These are phyloP conservation scores for Watsonalla cultraria DNA, from an alignment of 2,888 invertebrate genomes.

Conservation along the genomic window DNA sequence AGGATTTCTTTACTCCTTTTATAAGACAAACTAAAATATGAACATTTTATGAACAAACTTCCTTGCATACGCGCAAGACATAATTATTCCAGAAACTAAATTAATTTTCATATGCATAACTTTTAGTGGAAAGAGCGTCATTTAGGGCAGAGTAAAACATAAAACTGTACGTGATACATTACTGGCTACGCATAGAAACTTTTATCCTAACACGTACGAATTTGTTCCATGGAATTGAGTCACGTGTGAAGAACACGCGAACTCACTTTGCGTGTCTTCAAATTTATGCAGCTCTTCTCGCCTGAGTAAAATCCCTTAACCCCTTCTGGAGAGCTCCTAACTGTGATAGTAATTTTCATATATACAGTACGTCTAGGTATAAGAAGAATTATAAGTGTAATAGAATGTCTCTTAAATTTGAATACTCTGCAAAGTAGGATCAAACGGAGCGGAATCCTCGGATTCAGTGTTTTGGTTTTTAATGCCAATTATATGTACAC, in stretches of 20 bases:
- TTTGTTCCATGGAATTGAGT: constrained; percentile 48
- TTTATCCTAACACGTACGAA: constrained; percentile 20
- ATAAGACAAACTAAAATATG: too few relatives aligned
- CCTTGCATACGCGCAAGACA: too few relatives aligned
- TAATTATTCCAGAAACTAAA: not conserved
- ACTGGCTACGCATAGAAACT: constrained; percentile 17
- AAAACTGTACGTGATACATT: constrained; percentile 26
- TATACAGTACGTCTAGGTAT: too few relatives aligned
- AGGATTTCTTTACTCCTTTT: too few relatives aligned
- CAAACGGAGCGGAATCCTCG: too few relatives aligned
- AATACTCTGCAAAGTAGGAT: too few relatives aligned
- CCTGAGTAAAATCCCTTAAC: constrained; percentile 31
- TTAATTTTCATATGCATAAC: not conserved
- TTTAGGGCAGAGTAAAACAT: constrained; percentile 11
- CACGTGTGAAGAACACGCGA: constrained; percentile 59
- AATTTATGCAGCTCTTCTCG: constrained; percentile 58
- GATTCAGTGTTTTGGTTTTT: too few relatives aligned
- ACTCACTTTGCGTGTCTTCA: constrained; percentile 60
- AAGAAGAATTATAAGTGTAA: too few relatives aligned
- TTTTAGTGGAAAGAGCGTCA: not conserved
- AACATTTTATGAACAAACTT: too few relatives aligned
- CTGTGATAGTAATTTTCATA: not conserved
- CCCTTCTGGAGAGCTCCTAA: constrained; percentile 14
- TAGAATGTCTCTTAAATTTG: too few relatives aligned
- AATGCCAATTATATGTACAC: too few relatives aligned